phyloP scores from a whole-genome alignment of 2,888 invertebrate genomes.

The Ptychoptera albimana region DNA sequence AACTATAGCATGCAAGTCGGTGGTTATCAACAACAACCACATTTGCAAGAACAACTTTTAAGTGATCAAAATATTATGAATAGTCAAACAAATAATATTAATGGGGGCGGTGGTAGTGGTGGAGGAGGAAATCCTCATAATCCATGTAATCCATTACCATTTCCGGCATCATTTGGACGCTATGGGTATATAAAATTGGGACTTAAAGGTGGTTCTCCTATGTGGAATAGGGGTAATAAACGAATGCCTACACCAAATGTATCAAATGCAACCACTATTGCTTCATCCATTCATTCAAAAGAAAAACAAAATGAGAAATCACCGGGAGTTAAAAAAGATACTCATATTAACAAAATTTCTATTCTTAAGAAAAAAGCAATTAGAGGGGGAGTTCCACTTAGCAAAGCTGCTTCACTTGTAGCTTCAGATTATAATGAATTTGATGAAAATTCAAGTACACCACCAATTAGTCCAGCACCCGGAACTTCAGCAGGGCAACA shows the following conservation, averaged over 20 bases:
- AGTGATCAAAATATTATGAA: not conserved
- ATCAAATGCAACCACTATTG: not conserved
- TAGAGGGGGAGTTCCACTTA: constrained; percentile 25
- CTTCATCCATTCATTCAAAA: not conserved
- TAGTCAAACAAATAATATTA: not conserved
- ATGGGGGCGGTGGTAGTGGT: constrained; percentile 24
- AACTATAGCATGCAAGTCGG: not conserved
- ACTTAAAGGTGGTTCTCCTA: constrained; percentile 47
- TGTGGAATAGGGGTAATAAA: constrained; percentile 38
- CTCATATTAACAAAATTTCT: constrained; percentile 37
- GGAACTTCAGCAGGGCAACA: constrained; percentile 6
- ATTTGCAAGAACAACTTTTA: constrained; percentile 10
- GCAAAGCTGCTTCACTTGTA: constrained; percentile 35
- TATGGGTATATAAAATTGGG: constrained; percentile 5
- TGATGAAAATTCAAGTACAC: constrained; percentile 40
- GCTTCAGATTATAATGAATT: constrained; percentile 41
- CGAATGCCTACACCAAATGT: constrained; percentile 20
- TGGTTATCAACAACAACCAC: constrained; percentile 15
- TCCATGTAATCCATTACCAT: constrained; percentile 41
- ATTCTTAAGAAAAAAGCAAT: constrained; percentile 40
- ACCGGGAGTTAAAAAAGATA: constrained; percentile 27
- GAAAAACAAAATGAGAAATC: constrained; percentile 9
- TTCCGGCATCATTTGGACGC: constrained; percentile 22
- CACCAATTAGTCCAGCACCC: constrained; percentile 35
- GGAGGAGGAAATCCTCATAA: constrained; percentile 34